These are phyloP conservation scores for Hirtodrosophila histrioides DNA, from an alignment of 2,888 invertebrate species.

Conservation along the genomic window DNA sequence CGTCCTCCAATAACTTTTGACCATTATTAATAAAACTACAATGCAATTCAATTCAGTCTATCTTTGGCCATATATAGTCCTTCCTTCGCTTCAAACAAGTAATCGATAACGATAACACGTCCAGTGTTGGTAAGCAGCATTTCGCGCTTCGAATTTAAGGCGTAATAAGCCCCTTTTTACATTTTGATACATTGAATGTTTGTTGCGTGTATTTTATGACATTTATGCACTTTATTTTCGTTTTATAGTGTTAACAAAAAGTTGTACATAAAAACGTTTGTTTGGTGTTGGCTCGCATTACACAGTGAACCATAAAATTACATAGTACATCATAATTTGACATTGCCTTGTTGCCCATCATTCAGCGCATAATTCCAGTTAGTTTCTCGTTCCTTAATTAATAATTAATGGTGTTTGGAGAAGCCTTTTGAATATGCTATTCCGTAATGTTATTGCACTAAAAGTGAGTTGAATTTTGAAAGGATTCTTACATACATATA, in stretches of 20 bases:
- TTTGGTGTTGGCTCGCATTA: constrained; percentile 35
- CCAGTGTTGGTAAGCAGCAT: too few relatives aligned
- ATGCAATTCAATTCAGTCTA: too few relatives aligned
- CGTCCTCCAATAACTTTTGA: too few relatives aligned
- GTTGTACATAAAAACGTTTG: constrained; percentile 70
- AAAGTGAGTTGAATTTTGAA: constrained; percentile 34
- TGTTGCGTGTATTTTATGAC: constrained; percentile 82
- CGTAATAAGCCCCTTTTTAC: too few relatives aligned
- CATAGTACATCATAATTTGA: constrained; percentile 67
- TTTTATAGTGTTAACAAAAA: constrained; percentile 62
- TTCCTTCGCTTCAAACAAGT: too few relatives aligned
- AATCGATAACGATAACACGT: too few relatives aligned
- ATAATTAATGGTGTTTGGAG: constrained; percentile 43
- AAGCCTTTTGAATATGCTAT: constrained; percentile 45
- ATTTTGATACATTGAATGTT: background rate
- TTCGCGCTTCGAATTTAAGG: too few relatives aligned
- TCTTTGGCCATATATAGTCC: too few relatives aligned
- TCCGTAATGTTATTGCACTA: constrained; percentile 35
- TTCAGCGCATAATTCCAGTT: constrained; percentile 34
- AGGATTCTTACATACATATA: constrained; percentile 38
- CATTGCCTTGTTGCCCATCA: constrained; percentile 58
- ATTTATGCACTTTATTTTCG: constrained; percentile 68
- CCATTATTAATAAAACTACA: too few relatives aligned
- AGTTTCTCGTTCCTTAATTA: constrained; percentile 28
- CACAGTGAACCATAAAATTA: constrained; percentile 49